phyloP scores from a whole-genome alignment of 2,888 invertebrate species.

The Drosophila ustulata region DNA sequence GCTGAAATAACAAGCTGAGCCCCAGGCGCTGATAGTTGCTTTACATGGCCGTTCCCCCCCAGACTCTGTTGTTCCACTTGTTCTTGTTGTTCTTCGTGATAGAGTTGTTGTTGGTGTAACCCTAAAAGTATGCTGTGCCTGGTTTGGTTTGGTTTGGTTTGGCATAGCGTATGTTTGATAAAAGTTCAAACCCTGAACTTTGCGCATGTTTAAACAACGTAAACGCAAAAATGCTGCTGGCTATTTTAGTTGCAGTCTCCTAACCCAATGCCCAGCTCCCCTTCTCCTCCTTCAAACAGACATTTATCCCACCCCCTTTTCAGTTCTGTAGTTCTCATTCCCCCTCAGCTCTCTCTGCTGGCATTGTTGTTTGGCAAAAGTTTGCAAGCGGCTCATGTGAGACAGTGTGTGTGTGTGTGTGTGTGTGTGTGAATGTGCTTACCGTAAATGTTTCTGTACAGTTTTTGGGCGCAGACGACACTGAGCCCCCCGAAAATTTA shows the following conservation, averaged over 20 bases:
- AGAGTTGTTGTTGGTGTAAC: slow-evolving; percentile 44
- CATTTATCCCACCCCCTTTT: too few relatives aligned
- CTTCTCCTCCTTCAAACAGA: background rate
- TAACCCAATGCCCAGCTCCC: background rate
- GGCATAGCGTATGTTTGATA: slow-evolving; percentile 80
- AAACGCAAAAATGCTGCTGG: slow-evolving; percentile 82
- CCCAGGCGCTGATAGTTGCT: slow-evolving; percentile 76
- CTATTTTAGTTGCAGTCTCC: slow-evolving; percentile 78
- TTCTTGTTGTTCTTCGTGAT: slow-evolving; percentile 44
- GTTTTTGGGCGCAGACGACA: slow-evolving; percentile 57
- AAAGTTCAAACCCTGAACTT: slow-evolving; percentile 82
- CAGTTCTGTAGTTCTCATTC: background rate
- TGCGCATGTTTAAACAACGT: slow-evolving; percentile 82
- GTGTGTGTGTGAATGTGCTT: slow-evolving; percentile 52
- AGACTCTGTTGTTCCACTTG: slow-evolving; percentile 55
- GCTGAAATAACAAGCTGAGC: slow-evolving; percentile 68
- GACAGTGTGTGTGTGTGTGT: slow-evolving; percentile 12
- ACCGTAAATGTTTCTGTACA: slow-evolving; percentile 71
- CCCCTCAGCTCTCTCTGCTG: slow-evolving; percentile 7
- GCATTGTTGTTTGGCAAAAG: slow-evolving; percentile 72
- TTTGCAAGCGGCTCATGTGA: slow-evolving; percentile 60
- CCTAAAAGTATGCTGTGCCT: slow-evolving; percentile 67
- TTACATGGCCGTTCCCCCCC: slow-evolving; percentile 58
- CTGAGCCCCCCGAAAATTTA: slow-evolving; percentile 66
- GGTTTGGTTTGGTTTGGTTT: slow-evolving; percentile 43